Evolutionary conservation across 2,113 vertebrate genomes (phyloP), one percentile per base, ranked within the genome.

Genomic region (Colistium nudipinnis): DNA sequence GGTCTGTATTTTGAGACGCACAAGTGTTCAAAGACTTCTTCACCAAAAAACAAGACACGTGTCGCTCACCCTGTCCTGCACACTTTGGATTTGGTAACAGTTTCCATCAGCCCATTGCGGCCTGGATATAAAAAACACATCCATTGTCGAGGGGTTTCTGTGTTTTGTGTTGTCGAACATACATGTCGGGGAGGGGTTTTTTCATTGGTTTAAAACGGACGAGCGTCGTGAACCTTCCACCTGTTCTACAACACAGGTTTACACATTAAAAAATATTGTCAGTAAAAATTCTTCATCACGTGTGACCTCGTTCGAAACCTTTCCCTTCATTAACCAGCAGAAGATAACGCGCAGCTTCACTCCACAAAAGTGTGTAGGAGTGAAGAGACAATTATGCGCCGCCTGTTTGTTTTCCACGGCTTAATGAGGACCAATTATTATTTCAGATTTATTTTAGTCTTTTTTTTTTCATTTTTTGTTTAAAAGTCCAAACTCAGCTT

Each of bases 271-370:
- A 35, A 57, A 71, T 56, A 6, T 9, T 11, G 33, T 17, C 27
- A 14, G 9, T 43, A 4, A 49, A 28, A 43, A 41, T 27, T 28
- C 66, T 70, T 74, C 67, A 57, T 43, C n/a, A n/a, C n/a, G n/a
- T n/a, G n/a, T n/a, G n/a, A n/a, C n/a, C n/a, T n/a, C n/a, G n/a
- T n/a, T n/a, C n/a, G n/a, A n/a, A n/a, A n/a, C n/a, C n/a, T n/a
- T n/a, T n/a, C n/a, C n/a, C 60, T 71, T 80, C 76, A 70, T 75
- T 66, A 77, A 63, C 60, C 63, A 39, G 24, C 65, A 39, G 70
- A 55, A 62, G 76, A 64, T 65, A 56, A 76, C 69, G 70, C 38
- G 67, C 64, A 14, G 77, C 64, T 74, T 70, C 45, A 1, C 43
- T 78, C 53, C 44, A 62, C 70, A 52, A 64, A 75, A n/a, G n/a